Percentiles rank a stretch among this genome's conserved stretches.
Conservation (phyloP, 1,140 invertebrate species). For the Heliothis virescens region DNA sequence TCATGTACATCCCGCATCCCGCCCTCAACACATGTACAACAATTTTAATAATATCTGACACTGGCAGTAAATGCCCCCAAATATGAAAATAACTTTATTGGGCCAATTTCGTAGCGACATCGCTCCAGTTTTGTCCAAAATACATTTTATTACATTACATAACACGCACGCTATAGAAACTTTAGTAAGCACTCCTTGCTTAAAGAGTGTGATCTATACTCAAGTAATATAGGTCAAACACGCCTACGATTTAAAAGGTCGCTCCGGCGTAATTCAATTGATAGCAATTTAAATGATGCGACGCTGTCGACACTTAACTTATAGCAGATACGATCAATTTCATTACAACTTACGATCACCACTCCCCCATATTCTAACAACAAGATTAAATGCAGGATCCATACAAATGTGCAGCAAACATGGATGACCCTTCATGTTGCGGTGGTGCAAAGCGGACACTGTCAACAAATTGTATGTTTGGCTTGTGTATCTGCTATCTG, state of each 20-base stretch:
- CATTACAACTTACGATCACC: neutral
- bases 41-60: constrained; percentile 24
- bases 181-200: neutral
- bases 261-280: neutral
- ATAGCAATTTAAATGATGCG: constrained; percentile 4
- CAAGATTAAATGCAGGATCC: neutral
- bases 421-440: neutral
- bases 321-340: neutral
- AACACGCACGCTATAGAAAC: neutral
- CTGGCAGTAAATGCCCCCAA: constrained; percentile 39
- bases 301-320: neutral
- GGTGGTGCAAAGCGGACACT: constrained; percentile 15
- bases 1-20: neutral
- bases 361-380: neutral
- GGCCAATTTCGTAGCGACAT: constrained; percentile 29
- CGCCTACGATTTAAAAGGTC: neutral
- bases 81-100: constrained; percentile 49
- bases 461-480: constrained; percentile 44
- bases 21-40: constrained; percentile 3
- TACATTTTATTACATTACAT: constrained; percentile 1
- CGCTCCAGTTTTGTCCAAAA: constrained; percentile 36
- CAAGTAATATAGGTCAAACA: neutral
- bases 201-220: constrained; percentile 1
- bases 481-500: constrained; percentile 37
- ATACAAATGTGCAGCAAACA: constrained; percentile 7